Base-by-base conservation (phyloP, 1,140 invertebrate genomes). In the Euglossa dilemma region DNA sequence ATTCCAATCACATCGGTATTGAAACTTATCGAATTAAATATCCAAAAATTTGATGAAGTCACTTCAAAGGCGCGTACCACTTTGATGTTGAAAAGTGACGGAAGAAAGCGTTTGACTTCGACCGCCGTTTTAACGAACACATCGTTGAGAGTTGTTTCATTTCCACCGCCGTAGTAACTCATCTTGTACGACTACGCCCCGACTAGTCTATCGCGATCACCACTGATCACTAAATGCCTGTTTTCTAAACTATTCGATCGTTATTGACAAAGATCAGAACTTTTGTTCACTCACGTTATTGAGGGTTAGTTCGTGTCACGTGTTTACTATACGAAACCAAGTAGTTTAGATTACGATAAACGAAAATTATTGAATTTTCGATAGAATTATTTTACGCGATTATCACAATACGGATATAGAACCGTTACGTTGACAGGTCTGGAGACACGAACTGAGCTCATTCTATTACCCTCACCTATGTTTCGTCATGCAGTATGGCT, bases 51-150 rank as follows among this genome's bases (percentile, higher is more conserved):
- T 14, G 9, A 6, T 52, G n/a, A 4, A 23, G 6, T 0, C 20
- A 6, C 14, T 43, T 47, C 14, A 28, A 23, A 47, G 20, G 70
- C 36, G 73, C 94, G 84, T 93, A 95, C 94, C 93, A 95, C 94
- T 95, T 95, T 95, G 80, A 95, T 93, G 78, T 93, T 93, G 83
- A 93, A 93, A 25, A 95, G 91, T 12, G 94, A 94, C 0, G 94
- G 94, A 14, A 95, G 87, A 67, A 94, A 89, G 54, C 92, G 90
- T 86, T 94, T 94, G 50, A 94, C 90, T 84, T 93, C 92, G n/a
- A 91, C 91, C 12, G 86, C 91, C 69, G 91, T 92, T 85, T 94
- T 94, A 28, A 94, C 89, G 83, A 94, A 94, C 63, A 93, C 85
- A 56, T 95, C 94, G 47, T 89, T 80, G 56, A 89, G 72, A 72